Evolutionary conservation across 2,888 invertebrate species (phyloP), one percentile per base, ranked within the genome.

Genomic region (Scaptomyza tumidula): DNA sequence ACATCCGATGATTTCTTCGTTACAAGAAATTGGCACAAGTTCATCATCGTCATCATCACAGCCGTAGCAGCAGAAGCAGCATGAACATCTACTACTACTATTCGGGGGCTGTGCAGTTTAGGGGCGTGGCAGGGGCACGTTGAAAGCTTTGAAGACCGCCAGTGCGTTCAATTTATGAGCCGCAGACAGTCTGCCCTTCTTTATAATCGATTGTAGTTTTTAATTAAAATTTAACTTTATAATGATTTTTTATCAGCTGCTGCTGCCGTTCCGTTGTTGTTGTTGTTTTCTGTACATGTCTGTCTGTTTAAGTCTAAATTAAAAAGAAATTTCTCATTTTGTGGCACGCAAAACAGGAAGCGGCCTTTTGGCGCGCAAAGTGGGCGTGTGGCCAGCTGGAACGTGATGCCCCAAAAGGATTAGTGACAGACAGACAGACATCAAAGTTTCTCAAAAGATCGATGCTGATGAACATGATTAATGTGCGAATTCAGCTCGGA

Each of bases 221-320:
- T 91, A 90, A 90, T 90, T 90, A 90, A 90, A 90, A 89, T 84
- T 90, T 86, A 87, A 90, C 86, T 81, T 91, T 90, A 86, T 91
- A 90, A 90, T 91, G 89, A 89, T 88, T 89, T 90, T 90, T 91
- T 89, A 90, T 91, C 90, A 91, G 90, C 90, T 90, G 90, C 75
- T 31, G 70, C 50, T 67, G 67, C 48, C 11, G 33, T 19, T 16
- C 13, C 10, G 43, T 39, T 7, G 58, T 56, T 6, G 62, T 57
- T 24, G 24, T 24, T 24, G 24, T 24, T 24, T 1, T 24, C 24
- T 24, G 24, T 24, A 24, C 3, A 24, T 39, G 67, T 64, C 71
- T 41, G 74, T 66, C 73, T 68, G 68, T 75, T 88, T 88, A 89
- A 75, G 89, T 86, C 83, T 86, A 89, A 89, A 89, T 90, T 89